Evolutionary conservation across 2,888 invertebrate genomes (phyloP).

Genomic region (Tetheella fluctuosa): DNA sequence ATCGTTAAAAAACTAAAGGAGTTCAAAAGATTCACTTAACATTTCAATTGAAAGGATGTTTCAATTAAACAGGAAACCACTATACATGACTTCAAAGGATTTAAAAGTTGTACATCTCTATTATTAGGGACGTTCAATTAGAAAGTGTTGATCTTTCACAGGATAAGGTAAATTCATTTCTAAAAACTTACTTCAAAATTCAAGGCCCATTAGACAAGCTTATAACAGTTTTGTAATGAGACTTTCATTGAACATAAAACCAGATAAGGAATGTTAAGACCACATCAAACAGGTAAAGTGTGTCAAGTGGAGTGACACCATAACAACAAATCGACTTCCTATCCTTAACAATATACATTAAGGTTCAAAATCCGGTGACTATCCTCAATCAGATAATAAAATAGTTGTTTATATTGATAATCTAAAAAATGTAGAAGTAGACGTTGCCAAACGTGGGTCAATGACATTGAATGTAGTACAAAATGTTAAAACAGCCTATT

Average conservation of each 20-base stretch:
- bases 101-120: constrained; percentile 34
- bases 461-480: constrained; percentile 29
- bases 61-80: constrained; percentile 43
- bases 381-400: constrained; percentile 17
- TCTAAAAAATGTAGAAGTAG: constrained; percentile 24
- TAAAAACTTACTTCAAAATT: not conserved
- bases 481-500: constrained; percentile 41
- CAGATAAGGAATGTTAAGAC: constrained; percentile 8
- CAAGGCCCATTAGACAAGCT: not conserved
- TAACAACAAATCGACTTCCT: constrained; percentile 21
- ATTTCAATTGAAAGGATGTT: constrained; percentile 32
- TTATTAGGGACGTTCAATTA: constrained; percentile 36
- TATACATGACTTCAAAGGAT: constrained; percentile 41
- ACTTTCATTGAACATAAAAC: constrained; percentile 9
- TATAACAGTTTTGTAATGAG: constrained; percentile 1
- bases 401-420: constrained; percentile 17
- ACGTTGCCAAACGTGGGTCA: constrained; percentile 35
- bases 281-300: constrained; percentile 49
- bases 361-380: constrained; percentile 16
- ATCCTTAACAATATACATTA: constrained; percentile 11
- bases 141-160: constrained; percentile 32
- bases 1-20: constrained; percentile 19
- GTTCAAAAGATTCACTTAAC: constrained; percentile 15
- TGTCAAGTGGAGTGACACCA: constrained; percentile 50
- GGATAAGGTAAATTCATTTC: not conserved